A percentile compares a stretch with the other conserved stretches of the same genome.
Evolutionary conservation across 2,888 invertebrate species (phyloP).

Genomic region (Hyposoter dolosus): DNA sequence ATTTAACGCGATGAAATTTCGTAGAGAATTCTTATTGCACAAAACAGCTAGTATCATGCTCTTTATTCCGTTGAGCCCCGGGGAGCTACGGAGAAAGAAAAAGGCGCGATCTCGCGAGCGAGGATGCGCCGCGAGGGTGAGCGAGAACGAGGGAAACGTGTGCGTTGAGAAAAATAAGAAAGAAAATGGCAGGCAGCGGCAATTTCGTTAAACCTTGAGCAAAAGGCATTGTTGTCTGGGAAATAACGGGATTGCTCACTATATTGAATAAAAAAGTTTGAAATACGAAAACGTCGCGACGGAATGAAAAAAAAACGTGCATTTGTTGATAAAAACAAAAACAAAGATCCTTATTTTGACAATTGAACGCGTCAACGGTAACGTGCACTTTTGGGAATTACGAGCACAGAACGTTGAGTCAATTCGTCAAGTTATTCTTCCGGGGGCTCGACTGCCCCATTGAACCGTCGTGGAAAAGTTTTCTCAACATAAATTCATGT

Average conservation of each 20-base stretch:
- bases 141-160: conserved; percentile 27
- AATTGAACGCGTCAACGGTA: not conserved
- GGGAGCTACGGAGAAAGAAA: not conserved
- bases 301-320: conserved; percentile 40
- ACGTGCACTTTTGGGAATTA: not conserved
- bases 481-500: conserved; percentile 72
- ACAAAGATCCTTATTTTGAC: not conserved
- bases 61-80: conserved; percentile 36
- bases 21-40: conserved; percentile 75
- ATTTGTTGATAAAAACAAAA: conserved; percentile 11
- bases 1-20: conserved; percentile 72
- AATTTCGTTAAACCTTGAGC: conserved; percentile 75
- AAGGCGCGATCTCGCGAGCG: conserved; percentile 31
- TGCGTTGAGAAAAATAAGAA: not conserved
- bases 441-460: not conserved
- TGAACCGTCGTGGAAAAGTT: conserved; percentile 3
- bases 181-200: conserved; percentile 32
- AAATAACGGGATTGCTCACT: conserved; percentile 63
- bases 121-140: conserved; percentile 42
- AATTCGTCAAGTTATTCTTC: conserved; percentile 58
- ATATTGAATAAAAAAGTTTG: conserved; percentile 78
- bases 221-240: conserved; percentile 34
- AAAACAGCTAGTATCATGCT: conserved; percentile 57
- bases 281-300: conserved; percentile 46
- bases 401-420: conserved; percentile 50